Percentiles rank a stretch among this genome's conserved stretches.
These are phyloP conservation scores for Aphidoletes aphidimyza DNA, from an alignment of 2,888 invertebrate species.

Conservation along the genomic window DNA sequence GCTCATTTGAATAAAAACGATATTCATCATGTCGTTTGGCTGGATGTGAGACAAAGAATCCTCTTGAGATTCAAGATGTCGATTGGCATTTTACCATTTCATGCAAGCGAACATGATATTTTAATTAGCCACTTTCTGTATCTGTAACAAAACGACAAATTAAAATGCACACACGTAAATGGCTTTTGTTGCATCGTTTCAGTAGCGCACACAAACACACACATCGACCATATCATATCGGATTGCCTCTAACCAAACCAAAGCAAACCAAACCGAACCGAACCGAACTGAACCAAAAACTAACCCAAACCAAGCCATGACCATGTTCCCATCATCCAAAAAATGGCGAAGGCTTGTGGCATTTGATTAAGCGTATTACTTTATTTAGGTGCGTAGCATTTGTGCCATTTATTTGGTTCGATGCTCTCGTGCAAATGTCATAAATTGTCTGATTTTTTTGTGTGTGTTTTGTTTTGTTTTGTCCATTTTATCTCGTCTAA, in stretches of 20 bases:
- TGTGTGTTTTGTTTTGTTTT: too few species aligned
- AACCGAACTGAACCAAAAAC: background rate
- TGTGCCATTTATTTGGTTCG: background rate
- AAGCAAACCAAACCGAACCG: too few species aligned
- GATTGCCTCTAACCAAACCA: too few species aligned
- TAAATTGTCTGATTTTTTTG: background rate
- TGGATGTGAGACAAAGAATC: constrained; percentile 11
- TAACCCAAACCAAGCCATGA: background rate
- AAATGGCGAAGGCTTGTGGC: constrained; percentile 9
- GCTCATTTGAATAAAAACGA: constrained; percentile 36
- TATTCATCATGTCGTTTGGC: background rate
- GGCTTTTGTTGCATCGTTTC: too few species aligned
- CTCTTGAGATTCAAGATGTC: constrained; percentile 20
- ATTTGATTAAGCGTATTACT: background rate
- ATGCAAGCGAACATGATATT: constrained; percentile 19
- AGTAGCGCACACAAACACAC: too few species aligned
- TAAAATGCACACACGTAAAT: constrained; percentile 7
- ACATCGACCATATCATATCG: too few species aligned
- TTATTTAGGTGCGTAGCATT: background rate
- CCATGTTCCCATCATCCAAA: background rate
- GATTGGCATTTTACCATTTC: background rate
- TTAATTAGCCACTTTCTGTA: background rate
- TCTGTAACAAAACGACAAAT: constrained; percentile 16
- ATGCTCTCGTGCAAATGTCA: background rate
- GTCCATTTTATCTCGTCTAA: too few species aligned